phyloP scores from a whole-genome alignment of 2,113 vertebrate genomes.

The Solea senegalensis region DNA sequence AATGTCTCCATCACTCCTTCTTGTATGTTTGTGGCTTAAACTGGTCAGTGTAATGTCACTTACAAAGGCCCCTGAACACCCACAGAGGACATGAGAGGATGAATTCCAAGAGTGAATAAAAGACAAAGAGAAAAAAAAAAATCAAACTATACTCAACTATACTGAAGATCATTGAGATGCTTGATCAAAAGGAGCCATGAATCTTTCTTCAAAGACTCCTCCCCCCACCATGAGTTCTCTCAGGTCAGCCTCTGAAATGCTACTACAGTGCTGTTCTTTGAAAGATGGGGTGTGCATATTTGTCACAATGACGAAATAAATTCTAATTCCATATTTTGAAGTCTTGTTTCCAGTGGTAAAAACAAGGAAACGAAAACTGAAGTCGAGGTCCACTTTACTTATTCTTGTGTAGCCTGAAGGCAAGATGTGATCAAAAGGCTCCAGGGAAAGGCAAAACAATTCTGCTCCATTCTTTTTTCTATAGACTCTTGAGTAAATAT shows the following conservation, averaged over 20 bases:
- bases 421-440: no score
- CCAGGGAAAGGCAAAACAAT: no score
- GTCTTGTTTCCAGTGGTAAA: no score
- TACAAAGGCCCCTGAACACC: neutral
- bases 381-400: no score
- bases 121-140: constrained; percentile 46
- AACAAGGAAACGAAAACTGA: no score
- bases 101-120: constrained; percentile 55
- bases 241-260: constrained; percentile 48
- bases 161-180: constrained; percentile 43
- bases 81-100: constrained; percentile 33
- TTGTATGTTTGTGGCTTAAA: constrained; percentile 14
- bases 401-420: no score
- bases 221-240: constrained; percentile 35
- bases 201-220: constrained; percentile 30
- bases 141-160: constrained; percentile 54
- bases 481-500: no score
- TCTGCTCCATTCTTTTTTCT: no score
- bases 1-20: constrained; percentile 34
- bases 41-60: constrained; percentile 15
- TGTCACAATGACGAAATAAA: constrained; percentile 36
- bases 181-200: constrained; percentile 72
- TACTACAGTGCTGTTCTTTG: constrained; percentile 38
- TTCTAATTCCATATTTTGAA: no score
- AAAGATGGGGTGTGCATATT: constrained; percentile 46